A percentile compares a stretch with the other conserved stretches of the same genome.
Conservation (phyloP, 2,888 invertebrate genomes). For the Tricholauxania praeusta region DNA sequence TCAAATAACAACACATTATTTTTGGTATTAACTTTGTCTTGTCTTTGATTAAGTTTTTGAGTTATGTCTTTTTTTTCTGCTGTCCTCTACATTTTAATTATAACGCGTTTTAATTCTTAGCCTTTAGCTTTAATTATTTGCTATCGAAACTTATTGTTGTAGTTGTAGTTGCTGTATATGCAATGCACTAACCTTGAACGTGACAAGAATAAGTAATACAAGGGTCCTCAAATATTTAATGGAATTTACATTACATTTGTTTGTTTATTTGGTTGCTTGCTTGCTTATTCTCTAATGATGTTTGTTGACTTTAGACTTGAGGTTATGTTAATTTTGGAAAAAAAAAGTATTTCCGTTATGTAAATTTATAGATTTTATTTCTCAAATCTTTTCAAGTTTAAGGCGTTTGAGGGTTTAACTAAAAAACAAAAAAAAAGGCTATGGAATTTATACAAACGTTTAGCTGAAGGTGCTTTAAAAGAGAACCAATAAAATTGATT, state of each 20-base stretch:
- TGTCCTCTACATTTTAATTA: too few species aligned
- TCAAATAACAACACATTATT: too few species aligned
- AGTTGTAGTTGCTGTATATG: slow-evolving; percentile 5
- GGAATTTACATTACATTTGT: neutral
- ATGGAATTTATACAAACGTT: slow-evolving; percentile 3
- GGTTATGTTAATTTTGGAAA: slow-evolving; percentile 33
- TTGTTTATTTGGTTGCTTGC: too few species aligned
- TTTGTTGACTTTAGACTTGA: slow-evolving; percentile 29
- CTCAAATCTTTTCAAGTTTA: slow-evolving; percentile 13
- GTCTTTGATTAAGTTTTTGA: too few species aligned
- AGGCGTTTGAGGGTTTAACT: neutral
- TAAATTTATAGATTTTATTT: neutral
- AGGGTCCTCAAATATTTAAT: slow-evolving; percentile 25
- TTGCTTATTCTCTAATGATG: neutral
- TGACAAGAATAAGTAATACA: slow-evolving; percentile 26
- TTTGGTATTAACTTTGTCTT: too few species aligned
- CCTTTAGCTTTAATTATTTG: too few species aligned
- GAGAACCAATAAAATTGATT: too few species aligned
- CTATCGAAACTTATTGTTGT: too few species aligned
- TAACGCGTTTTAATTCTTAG: too few species aligned
- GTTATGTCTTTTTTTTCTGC: too few species aligned
- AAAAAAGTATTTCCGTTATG: slow-evolving; percentile 17
- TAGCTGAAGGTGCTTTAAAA: too few species aligned
- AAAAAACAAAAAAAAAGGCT: neutral
- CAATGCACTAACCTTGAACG: slow-evolving; percentile 34